Percentiles rank a stretch among this genome's conserved stretches.
Conservation (phyloP, 1,140 invertebrate species). For the Battus philenor region DNA sequence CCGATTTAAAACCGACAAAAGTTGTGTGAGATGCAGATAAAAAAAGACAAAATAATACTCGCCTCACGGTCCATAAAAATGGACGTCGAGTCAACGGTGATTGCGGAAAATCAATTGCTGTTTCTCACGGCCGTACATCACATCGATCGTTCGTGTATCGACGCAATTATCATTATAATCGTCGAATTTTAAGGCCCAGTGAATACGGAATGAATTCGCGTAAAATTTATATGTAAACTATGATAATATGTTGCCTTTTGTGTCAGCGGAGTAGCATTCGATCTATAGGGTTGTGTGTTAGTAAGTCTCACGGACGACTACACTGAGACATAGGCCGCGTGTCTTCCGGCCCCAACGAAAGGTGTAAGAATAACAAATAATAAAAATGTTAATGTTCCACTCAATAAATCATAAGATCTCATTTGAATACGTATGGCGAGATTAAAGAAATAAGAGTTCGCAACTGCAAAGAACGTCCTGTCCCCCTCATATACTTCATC, state of each 20-base stretch:
- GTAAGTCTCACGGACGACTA: slow-evolving; percentile 68
- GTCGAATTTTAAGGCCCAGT: slow-evolving; percentile 54
- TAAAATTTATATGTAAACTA: slow-evolving; percentile 76
- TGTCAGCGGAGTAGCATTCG: slow-evolving; percentile 35
- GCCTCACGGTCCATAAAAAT: too few relatives aligned
- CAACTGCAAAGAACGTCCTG: slow-evolving; percentile 45
- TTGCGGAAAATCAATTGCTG: slow-evolving; percentile 62
- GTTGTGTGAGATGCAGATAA: too few relatives aligned
- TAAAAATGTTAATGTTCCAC: slow-evolving; percentile 78
- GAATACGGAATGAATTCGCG: slow-evolving; percentile 71
- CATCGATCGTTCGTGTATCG: slow-evolving; percentile 65
- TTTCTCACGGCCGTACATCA: slow-evolving; percentile 73
- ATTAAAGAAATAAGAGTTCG: slow-evolving; percentile 66
- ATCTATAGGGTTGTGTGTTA: slow-evolving; percentile 37
- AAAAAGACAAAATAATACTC: too few relatives aligned
- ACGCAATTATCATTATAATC: slow-evolving; percentile 71
- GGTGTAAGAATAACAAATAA: slow-evolving; percentile 78
- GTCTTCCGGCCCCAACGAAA: slow-evolving; percentile 70
- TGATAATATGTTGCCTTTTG: slow-evolving; percentile 67
- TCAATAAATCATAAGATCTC: slow-evolving; percentile 76
- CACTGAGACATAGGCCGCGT: slow-evolving; percentile 70
- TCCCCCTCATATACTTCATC: slow-evolving; percentile 25
- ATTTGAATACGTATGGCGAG: slow-evolving; percentile 72
- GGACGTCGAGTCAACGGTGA: slow-evolving; percentile 22
- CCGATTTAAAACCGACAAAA: too few relatives aligned